Base-by-base conservation (phyloP, 2,797 vertebrate species). In the Zonotrichia albicollis region DNA sequence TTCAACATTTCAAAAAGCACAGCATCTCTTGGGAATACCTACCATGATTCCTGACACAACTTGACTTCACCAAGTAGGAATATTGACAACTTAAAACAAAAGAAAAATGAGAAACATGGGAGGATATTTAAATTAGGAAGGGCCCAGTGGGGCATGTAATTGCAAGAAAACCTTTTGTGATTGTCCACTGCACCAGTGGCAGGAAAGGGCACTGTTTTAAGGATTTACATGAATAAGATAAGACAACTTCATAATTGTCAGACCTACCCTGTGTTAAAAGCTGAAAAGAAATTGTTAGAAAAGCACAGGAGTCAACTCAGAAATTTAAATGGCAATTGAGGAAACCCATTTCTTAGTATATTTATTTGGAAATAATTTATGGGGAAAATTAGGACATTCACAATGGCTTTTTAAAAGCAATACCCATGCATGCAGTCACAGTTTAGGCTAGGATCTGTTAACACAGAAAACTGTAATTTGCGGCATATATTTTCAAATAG, bases 111-210 rank as follows among this genome's bases (percentile, higher is more conserved):
- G 53, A 71, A 72, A 53, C 29, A 42, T 78, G 73, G 94, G 42
- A 96, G 74, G 84, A 86, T 96, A 97, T 97, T 97, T 95, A 95
- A 96, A 97, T 96, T 72, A 94, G 73, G 76, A 96, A 95, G 90
- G 43, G 84, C 51, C 53, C 88, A 95, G 77, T 76, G 96, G 94
- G 94, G 91, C 95, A 90, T 97, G 93, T 96, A 98, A 98, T 97
- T 97, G 94, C 93, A 90, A 96, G 90, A 90, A 95, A 97, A 96
- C 38, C 89, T 94, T 94, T 93, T 66, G 78, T 87, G 89, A 88
- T 70, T 92, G 76, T 88, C 93, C 95, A 89, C 68, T 93, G 84
- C 87, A 71, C 65, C 75, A 91, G 84, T 87, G 83, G 67, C 94
- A 95, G 84, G 55, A 97, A 97, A 93, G 89, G 94, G 58, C 80